A percentile compares a stretch with the other conserved stretches of the same genome.
Conservation (phyloP, 2,888 invertebrate species). For the Pediacus dermestoides region DNA sequence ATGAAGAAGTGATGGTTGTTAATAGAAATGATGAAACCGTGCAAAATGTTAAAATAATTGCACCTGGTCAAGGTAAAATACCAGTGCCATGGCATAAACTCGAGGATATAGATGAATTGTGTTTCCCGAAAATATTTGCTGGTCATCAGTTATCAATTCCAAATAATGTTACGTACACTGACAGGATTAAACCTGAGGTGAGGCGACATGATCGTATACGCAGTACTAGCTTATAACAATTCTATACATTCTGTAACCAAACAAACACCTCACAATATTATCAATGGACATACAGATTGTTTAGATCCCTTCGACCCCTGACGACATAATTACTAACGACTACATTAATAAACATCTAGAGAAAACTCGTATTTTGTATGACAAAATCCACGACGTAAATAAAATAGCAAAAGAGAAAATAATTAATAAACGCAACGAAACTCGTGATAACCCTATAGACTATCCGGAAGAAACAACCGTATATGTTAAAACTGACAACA, state of each 20-base stretch:
- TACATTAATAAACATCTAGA: conserved; percentile 21
- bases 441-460: conserved; percentile 11
- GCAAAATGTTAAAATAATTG: too few species aligned
- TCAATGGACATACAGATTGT: conserved; percentile 14
- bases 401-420: conserved; percentile 15
- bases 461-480: too few species aligned
- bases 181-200: too few species aligned
- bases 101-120: too few species aligned
- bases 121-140: too few species aligned
- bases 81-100: too few species aligned
- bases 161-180: too few species aligned
- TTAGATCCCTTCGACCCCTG: conserved; percentile 13
- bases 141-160: too few species aligned
- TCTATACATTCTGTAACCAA: conserved; percentile 16
- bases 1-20: too few species aligned
- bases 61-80: too few species aligned
- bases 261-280: conserved; percentile 17
- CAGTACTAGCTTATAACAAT: conserved; percentile 20
- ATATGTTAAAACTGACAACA: too few species aligned
- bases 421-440: conserved; percentile 12
- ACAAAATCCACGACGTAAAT: conserved; percentile 13
- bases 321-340: conserved; percentile 11
- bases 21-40: too few species aligned
- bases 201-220: conserved; percentile 16
- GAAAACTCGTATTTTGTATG: conserved; percentile 12